phyloP scores from a whole-genome alignment of 2,888 invertebrate species.

The Orgyia antiqua region DNA sequence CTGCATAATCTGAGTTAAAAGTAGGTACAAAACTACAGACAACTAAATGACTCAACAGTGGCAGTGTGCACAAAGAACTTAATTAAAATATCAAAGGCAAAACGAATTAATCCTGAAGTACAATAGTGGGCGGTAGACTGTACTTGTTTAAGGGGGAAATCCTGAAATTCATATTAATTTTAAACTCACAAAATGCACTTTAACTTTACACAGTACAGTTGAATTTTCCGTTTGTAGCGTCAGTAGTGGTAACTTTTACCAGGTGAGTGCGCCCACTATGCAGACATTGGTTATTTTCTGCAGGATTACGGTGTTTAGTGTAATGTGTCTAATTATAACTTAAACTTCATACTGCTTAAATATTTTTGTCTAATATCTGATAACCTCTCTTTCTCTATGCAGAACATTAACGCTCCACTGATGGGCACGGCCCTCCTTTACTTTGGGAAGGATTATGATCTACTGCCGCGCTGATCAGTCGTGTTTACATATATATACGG shows the following conservation, averaged over 20 bases:
- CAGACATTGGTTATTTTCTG: slow-evolving; percentile 61
- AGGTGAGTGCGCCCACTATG: slow-evolving; percentile 42
- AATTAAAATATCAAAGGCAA: slow-evolving; percentile 62
- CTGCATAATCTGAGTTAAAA: too few relatives aligned
- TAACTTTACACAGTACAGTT: slow-evolving; percentile 22
- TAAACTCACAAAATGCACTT: slow-evolving; percentile 36
- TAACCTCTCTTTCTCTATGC: too few relatives aligned
- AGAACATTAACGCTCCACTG: too few relatives aligned
- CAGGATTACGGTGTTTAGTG: slow-evolving; percentile 38
- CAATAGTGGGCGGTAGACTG: slow-evolving; percentile 54
- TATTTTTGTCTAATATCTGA: slow-evolving; percentile 19
- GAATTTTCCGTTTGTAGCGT: slow-evolving; percentile 20
- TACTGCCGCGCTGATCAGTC: too few relatives aligned
- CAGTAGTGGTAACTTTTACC: slow-evolving; percentile 33
- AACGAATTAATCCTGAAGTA: slow-evolving; percentile 50
- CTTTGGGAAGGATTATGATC: too few relatives aligned
- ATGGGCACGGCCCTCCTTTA: too few relatives aligned
- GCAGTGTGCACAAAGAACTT: slow-evolving; percentile 36
- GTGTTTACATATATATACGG: too few relatives aligned
- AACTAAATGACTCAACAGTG: slow-evolving; percentile 14
- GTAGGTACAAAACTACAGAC: slow-evolving; percentile 8
- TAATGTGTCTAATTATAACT: slow-evolving; percentile 52
- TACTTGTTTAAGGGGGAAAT: too few relatives aligned
- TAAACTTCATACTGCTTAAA: slow-evolving; percentile 27
- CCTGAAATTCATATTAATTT: too few relatives aligned